Conservation (phyloP, 2,113 vertebrate species). For the Scopus umbretta region DNA sequence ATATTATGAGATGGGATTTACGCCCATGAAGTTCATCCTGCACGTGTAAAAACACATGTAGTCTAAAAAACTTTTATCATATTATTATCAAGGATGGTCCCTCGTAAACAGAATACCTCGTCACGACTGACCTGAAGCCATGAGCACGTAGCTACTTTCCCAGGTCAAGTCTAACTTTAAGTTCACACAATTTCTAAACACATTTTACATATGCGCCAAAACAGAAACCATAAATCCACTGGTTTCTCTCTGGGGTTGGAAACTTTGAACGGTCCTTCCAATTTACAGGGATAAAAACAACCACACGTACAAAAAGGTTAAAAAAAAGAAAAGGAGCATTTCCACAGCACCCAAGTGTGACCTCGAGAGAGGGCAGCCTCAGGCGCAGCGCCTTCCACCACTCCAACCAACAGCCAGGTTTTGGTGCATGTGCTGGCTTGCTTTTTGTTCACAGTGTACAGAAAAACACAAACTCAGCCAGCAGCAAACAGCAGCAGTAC, state of each 20-base stretch:
- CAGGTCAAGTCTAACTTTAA: not conserved
- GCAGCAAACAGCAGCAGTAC: not conserved
- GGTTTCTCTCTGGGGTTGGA: not conserved
- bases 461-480: not conserved
- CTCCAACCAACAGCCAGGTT: not conserved
- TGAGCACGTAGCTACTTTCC: too few species aligned
- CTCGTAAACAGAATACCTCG: not conserved
- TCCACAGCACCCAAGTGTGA: not conserved
- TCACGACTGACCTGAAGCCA: not conserved
- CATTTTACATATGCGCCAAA: not conserved
- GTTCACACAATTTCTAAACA: not conserved
- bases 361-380: not conserved
- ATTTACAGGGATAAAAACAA: not conserved
- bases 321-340: not conserved
- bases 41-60: too few species aligned
- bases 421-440: not conserved
- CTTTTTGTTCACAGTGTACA: not conserved
- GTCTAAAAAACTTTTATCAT: not conserved
- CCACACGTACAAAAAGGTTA: not conserved
- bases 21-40: fast-evolving
- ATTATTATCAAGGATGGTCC: not conserved
- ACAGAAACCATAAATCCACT: not conserved
- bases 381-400: too few species aligned
- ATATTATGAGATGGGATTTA: not conserved
- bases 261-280: not conserved